Percentiles rank a stretch among this genome's conserved stretches.
Evolutionary conservation across 2,888 invertebrate genomes (phyloP).

Genomic region (Druceiella hillmani): DNA sequence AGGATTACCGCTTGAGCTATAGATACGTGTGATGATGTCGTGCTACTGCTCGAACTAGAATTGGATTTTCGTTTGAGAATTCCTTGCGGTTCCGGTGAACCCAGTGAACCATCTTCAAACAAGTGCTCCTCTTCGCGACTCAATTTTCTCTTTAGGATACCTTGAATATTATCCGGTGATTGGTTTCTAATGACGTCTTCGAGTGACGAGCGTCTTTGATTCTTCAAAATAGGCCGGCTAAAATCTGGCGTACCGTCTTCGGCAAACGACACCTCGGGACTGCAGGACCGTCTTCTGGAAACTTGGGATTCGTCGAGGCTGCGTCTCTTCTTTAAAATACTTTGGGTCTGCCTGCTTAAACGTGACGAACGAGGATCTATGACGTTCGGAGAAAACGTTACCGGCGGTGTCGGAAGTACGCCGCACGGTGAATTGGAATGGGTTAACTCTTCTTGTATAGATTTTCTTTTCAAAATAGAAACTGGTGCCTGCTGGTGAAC

Average conservation of each 20-base stretch:
- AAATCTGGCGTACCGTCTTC: slow-evolving; percentile 53
- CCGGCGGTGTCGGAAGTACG: slow-evolving; percentile 59
- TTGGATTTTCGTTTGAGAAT: slow-evolving; percentile 76
- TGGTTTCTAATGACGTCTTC: slow-evolving; percentile 62
- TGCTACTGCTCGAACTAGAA: slow-evolving; percentile 60
- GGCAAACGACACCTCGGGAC: slow-evolving; percentile 60
- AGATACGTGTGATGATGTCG: slow-evolving; percentile 60
- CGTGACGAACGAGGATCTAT: slow-evolving; percentile 58
- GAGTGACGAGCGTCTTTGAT: slow-evolving; percentile 61
- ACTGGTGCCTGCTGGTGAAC: slow-evolving; percentile 47
- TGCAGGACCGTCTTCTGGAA: slow-evolving; percentile 60
- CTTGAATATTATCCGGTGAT: slow-evolving; percentile 60
- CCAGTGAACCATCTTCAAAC: slow-evolving; percentile 53
- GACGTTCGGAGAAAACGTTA: slow-evolving; percentile 75
- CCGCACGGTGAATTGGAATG: slow-evolving; percentile 48
- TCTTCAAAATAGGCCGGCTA: slow-evolving; percentile 61
- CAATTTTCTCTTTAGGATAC: slow-evolving; percentile 65
- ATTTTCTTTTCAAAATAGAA: slow-evolving; percentile 67
- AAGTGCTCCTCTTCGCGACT: slow-evolving; percentile 60
- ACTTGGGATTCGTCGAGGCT: slow-evolving; percentile 77
- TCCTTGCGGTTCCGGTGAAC: slow-evolving; percentile 67
- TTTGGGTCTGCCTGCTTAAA: slow-evolving; percentile 59
- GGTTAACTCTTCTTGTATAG: slow-evolving; percentile 48
- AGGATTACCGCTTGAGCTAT: slow-evolving; percentile 63
- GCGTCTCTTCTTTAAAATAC: slow-evolving; percentile 77